Base-by-base conservation (phyloP, 2,797 vertebrate genomes). In the Malacoraja senta region DNA sequence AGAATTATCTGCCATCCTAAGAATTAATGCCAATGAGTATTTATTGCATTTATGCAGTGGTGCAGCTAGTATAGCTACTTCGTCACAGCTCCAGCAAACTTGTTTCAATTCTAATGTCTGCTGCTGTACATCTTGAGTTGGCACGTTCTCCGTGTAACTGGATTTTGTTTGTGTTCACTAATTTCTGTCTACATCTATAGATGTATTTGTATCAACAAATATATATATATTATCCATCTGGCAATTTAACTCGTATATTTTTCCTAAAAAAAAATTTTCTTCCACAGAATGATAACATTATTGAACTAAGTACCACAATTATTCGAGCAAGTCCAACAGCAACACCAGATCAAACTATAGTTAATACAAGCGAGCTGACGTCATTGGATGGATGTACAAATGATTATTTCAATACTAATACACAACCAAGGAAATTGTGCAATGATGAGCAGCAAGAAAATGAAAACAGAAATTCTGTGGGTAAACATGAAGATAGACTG, bases 281-380 rank as follows among this genome's bases (percentile, higher is more conserved):
- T 93, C 93, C 61, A 21, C 95, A 99, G 98, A 96, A 77, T 93
- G 97, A 98, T 94, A 94, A 95, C 68, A 95, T 95, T 44, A 96
- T 96, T 96, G 96, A 97, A 0, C 95, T 99, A 93, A 99, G 98
- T 95, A 98, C 98, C 93, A 99, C 98, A 91, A 98, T 99, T 95
- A 95, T 99, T 95, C 95, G 95, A 94, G 96, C 97, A 93, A 99
- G 98, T 94, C 98, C 98, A 78, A 95, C 97, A 93, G 97, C 97
- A 88, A 95, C 95, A 0, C 94, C 96, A 93, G 97, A 98, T 29
- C 94, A 94, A 29, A 93, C 94, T 81, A n/a, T 93, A 19, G 95
- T 92, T 53, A 53, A 92, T 76, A 9, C 71, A 92, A 92, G 26
- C 29, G 90, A 92, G 26, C 44, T 92, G 90, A 58, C 8, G 8